phyloP scores from a whole-genome alignment of 2,888 invertebrate genomes.

The Agrochola macilenta region DNA sequence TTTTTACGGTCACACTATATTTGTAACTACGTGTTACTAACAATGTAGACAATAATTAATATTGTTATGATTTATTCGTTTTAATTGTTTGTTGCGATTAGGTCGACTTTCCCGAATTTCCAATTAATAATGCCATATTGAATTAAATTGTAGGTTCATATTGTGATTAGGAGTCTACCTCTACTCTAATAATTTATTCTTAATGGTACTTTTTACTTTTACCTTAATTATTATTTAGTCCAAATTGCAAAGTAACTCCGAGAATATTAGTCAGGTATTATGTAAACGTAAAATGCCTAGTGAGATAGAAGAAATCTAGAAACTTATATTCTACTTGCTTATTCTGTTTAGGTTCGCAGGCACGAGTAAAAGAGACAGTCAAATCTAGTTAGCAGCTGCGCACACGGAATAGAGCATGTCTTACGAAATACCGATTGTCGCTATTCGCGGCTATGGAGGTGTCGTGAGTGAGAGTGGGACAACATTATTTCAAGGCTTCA shows the following conservation, averaged over 20 bases:
- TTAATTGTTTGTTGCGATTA: conserved; percentile 27
- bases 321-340: conserved; percentile 76
- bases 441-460: conserved; percentile 76
- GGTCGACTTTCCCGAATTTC: conserved; percentile 2
- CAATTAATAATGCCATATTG: conserved; percentile 1
- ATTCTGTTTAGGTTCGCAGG: conserved; percentile 69
- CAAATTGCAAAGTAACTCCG: conserved; percentile 19
- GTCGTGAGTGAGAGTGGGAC: conserved; percentile 85
- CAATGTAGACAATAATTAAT: conserved; percentile 52
- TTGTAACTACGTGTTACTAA: conserved; percentile 57
- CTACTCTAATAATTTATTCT: neutral
- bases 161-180: neutral
- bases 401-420: conserved; percentile 75
- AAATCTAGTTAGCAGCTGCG: conserved; percentile 77
- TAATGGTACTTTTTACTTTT: neutral
- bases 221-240: neutral
- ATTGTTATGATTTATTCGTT: conserved; percentile 51
- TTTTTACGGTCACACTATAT: conserved; percentile 64
- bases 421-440: conserved; percentile 84
- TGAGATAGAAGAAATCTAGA: conserved; percentile 72
- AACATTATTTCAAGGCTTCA: conserved; percentile 84
- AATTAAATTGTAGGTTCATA: neutral
- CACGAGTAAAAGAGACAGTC: conserved; percentile 83
- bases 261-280: conserved; percentile 64
- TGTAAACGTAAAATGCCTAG: conserved; percentile 71